Base-by-base conservation (phyloP, 1,140 invertebrate genomes). In the Phocides pigmalion region DNA sequence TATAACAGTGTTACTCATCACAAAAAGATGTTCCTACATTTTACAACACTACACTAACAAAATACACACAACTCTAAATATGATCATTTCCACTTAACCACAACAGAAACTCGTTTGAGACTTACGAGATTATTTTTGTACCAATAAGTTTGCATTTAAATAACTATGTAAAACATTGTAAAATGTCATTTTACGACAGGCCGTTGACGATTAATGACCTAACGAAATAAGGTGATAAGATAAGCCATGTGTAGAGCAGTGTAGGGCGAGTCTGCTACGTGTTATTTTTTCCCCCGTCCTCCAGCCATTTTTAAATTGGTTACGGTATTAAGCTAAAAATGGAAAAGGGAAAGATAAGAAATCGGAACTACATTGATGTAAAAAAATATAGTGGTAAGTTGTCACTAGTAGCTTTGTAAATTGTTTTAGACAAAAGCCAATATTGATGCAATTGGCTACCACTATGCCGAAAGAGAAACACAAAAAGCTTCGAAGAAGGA, bases 201-300 rank as follows among this genome's bases (percentile, higher is more conserved):
- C 12, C 35, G 11, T 16, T 64, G 39, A 63, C 53, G 53, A 70
- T 15, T 70, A 63, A 70, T 69, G 62, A 62, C 22, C 61, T 71
- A 32, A 71, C 58, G 68, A 76, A 69, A 70, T 64, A 32, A 46
- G 42, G 19, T 58, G 80, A 81, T 82, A 76, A 82, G 76, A 74
- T 79, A 78, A 68, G 44, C 54, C 73, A 73, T 70, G 65, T 68
- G 73, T 64, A 35, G 28, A 32, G 28, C 28, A 11, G 2, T 32
- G 9, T 11, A 35, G 41, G 39, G 44, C 32, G 56, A 59, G 66
- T 72, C 74, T 80, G 76, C 72, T 68, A 73, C 56, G 16, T 74
- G 73, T 74, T 66, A 69, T 59, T 49, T 79, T 75, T 72, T 76
- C 54, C 17, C 56, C 56, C 44, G 56, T 25, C 41, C 50, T 14